Conservation (phyloP, 2,113 vertebrate genomes). For the Eptesicus fuscus region DNA sequence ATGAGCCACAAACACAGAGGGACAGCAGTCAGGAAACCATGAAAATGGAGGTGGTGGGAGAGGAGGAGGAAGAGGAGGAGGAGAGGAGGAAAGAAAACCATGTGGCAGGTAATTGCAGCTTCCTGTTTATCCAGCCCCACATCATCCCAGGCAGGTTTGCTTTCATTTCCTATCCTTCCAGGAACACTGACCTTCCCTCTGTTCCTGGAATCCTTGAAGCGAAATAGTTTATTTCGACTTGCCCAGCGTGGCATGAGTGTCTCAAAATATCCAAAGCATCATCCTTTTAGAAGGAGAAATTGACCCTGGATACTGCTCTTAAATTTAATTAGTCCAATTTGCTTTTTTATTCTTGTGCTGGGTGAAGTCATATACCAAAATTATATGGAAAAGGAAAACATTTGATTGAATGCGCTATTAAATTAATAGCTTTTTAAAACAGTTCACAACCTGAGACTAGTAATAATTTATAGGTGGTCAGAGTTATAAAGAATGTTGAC, state of each 20-base stretch:
- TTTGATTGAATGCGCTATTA: not conserved
- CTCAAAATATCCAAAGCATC: not conserved
- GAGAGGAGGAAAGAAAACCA: not conserved
- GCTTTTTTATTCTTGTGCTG: conserved; percentile 5
- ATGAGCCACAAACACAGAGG: not conserved
- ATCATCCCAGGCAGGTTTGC: not conserved
- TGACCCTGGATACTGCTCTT: not conserved
- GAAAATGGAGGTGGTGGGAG: not conserved
- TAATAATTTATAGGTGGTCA: conserved; percentile 7
- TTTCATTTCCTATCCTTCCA: not conserved
- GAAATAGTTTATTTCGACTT: not conserved
- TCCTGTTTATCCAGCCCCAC: not conserved
- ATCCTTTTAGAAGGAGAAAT: not conserved
- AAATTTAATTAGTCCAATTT: not conserved
- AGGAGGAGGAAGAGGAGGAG: not conserved
- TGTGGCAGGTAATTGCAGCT: not conserved
- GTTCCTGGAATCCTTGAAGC: not conserved
- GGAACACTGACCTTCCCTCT: not conserved
- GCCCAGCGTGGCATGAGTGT: not conserved
- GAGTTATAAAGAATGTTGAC: not conserved
- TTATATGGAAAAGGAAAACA: not conserved
- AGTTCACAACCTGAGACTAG: not conserved
- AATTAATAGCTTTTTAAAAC: not conserved
- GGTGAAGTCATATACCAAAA: not conserved
- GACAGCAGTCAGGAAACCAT: not conserved